phyloP scores from a whole-genome alignment of 2,797 vertebrate genomes.

The Heteromormyrus szaboi region DNA sequence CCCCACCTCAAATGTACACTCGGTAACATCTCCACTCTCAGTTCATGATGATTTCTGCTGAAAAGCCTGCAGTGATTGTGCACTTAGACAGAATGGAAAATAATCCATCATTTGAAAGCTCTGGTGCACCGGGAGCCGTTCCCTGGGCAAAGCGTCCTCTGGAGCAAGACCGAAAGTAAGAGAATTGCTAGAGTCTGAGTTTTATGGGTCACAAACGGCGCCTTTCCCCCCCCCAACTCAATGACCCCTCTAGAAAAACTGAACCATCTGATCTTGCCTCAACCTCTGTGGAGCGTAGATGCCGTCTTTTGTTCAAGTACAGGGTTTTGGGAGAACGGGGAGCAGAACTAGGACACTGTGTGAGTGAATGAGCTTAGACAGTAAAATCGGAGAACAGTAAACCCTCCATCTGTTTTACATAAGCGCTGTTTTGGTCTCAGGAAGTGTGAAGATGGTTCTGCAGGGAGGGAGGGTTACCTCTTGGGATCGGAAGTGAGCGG shows the following conservation, averaged over 20 bases:
- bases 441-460: background rate
- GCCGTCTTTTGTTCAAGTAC: background rate
- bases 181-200: background rate
- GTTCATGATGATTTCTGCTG: slow-evolving; percentile 38
- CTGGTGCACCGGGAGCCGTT: background rate
- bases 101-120: slow-evolving; percentile 49
- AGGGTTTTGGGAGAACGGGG: background rate
- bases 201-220: background rate
- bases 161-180: background rate
- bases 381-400: background rate
- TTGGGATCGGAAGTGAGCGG: background rate
- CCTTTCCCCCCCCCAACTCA: background rate
- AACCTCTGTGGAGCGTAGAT: background rate
- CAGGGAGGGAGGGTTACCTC: background rate
- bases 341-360: background rate
- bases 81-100: slow-evolving; percentile 45
- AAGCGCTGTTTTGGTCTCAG: background rate
- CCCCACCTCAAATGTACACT: background rate
- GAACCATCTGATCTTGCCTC: background rate
- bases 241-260: background rate
- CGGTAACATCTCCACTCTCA: background rate
- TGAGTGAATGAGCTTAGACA: background rate
- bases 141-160: background rate
- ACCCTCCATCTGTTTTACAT: background rate
- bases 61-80: slow-evolving; percentile 46